phyloP scores from a whole-genome alignment of 1,140 invertebrate species.

The Drosophila auraria region DNA sequence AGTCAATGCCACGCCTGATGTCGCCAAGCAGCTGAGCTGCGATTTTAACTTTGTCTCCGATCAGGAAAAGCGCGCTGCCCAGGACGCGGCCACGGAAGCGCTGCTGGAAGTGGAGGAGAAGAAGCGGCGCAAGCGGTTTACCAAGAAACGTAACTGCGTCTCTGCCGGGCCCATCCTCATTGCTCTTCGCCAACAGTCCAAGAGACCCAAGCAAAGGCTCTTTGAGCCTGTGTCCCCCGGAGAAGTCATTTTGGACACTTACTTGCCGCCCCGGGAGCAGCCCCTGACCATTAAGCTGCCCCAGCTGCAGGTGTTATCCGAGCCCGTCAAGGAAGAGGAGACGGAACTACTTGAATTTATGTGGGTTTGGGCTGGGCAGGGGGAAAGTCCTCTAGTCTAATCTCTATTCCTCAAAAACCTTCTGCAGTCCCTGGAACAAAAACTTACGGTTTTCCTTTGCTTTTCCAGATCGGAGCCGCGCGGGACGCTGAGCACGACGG shows the following conservation, averaged over 20 bases:
- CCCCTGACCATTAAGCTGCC: constrained; percentile 60
- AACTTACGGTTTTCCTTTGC: too few species aligned
- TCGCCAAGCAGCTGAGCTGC: constrained; percentile 65
- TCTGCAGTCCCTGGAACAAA: neutral
- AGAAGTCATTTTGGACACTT: constrained; percentile 54
- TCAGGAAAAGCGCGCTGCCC: constrained; percentile 67
- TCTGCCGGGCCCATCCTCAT: constrained; percentile 82
- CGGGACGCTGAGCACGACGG: constrained; percentile 77
- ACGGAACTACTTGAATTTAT: constrained; percentile 50
- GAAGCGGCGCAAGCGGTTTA: constrained; percentile 74
- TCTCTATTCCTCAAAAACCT: neutral
- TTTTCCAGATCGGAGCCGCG: constrained; percentile 81
- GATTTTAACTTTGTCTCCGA: constrained; percentile 78
- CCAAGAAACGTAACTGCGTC: constrained; percentile 79
- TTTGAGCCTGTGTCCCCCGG: constrained; percentile 60
- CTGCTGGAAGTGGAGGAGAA: constrained; percentile 82
- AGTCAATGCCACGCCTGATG: constrained; percentile 6
- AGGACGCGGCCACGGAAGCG: constrained; percentile 67
- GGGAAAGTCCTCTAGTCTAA: neutral
- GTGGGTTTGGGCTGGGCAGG: constrained; percentile 52
- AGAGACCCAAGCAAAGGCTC: constrained; percentile 44
- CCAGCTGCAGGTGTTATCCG: constrained; percentile 1
- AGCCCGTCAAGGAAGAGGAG: constrained; percentile 29
- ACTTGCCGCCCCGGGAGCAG: constrained; percentile 59
- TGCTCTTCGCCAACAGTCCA: constrained; percentile 63